These are phyloP conservation scores for Scatophagus argus DNA, from an alignment of 2,113 vertebrate species.

Conservation along the genomic window DNA sequence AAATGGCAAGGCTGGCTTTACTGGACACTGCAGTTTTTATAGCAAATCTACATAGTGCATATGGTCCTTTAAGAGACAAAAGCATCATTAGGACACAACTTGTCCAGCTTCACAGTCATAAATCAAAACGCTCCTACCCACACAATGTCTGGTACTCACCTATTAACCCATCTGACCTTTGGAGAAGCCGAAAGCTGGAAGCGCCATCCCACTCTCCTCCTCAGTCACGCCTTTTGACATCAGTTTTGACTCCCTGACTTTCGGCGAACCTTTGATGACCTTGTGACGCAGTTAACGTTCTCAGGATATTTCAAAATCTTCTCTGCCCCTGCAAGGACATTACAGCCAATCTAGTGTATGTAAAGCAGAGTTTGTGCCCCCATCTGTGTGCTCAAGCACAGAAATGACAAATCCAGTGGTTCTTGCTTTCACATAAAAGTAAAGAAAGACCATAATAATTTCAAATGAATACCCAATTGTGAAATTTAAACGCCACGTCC, in stretches of 20 bases:
- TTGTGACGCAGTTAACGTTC: background rate
- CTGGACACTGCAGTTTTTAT: background rate
- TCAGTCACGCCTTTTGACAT: slow-evolving; percentile 15
- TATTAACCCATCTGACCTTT: slow-evolving; percentile 43
- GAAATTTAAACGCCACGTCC: too few relatives aligned
- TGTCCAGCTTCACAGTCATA: background rate
- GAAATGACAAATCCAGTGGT: background rate
- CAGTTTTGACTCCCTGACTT: slow-evolving; percentile 12
- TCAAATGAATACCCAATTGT: background rate
- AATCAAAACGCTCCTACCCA: slow-evolving; percentile 26
- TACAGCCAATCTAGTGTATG: background rate
- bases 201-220: slow-evolving; percentile 18
- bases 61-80: background rate
- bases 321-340: background rate
- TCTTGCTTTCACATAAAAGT: background rate
- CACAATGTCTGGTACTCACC: slow-evolving; percentile 13
- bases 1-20: background rate
- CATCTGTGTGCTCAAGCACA: background rate
- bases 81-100: background rate
- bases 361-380: background rate
- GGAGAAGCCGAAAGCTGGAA: slow-evolving; percentile 11
- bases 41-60: too few relatives aligned
- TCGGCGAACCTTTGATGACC: slow-evolving; percentile 1
- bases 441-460: background rate
- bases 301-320: slow-evolving; percentile 6